A percentile compares a stretch with the other conserved stretches of the same genome.
Evolutionary conservation across 2,113 vertebrate species (phyloP).

Genomic region (Ceyx melanurus): DNA sequence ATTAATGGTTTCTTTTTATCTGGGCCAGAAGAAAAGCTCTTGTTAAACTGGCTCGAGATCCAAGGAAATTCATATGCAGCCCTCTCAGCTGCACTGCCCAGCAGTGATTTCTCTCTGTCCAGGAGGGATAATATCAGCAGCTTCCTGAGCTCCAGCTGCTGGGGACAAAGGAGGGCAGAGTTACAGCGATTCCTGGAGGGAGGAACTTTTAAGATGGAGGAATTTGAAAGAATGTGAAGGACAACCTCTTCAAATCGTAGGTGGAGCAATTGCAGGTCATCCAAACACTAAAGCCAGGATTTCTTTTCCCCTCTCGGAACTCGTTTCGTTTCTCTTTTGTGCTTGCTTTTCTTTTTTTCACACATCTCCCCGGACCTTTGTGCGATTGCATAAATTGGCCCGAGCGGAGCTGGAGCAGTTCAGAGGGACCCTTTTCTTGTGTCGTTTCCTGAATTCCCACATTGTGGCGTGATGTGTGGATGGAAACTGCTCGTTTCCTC

Average conservation of each 20-base stretch:
- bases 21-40: constrained; percentile 10
- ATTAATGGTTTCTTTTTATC: not conserved
- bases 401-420: not conserved
- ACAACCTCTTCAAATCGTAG: constrained; percentile 31
- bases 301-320: constrained; percentile 7
- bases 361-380: constrained; percentile 37
- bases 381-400: constrained; percentile 61
- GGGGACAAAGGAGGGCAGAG: constrained; percentile 32
- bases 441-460: constrained; percentile 72
- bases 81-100: not conserved
- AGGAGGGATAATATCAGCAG: constrained; percentile 21
- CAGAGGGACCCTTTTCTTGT: constrained; percentile 51
- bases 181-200: constrained; percentile 45
- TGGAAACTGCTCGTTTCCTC: constrained; percentile 67
- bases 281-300: not conserved
- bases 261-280: constrained; percentile 33
- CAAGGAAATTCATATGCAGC: not conserved
- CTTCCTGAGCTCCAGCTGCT: constrained; percentile 65
- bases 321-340: not conserved
- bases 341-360: not conserved
- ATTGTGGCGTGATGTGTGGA: constrained; percentile 66
- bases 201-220: constrained; percentile 63
- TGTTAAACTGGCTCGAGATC: not conserved
- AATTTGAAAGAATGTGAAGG: constrained; percentile 58
- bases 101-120: not conserved